phyloP scores from a whole-genome alignment of 1,140 invertebrate species.

The Popillia japonica region DNA sequence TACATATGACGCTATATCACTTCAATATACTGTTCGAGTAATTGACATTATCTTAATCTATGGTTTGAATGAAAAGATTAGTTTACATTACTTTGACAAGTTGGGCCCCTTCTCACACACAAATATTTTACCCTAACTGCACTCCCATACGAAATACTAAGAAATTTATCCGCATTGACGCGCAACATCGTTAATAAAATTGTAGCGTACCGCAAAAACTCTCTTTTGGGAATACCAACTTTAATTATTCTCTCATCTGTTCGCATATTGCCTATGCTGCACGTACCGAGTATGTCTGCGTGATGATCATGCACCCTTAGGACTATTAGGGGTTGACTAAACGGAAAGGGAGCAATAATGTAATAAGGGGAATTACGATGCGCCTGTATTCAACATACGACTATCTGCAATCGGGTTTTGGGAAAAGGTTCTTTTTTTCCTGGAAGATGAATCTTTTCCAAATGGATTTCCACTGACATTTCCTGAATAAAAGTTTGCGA shows the following conservation, averaged over 20 bases:
- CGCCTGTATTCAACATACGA: neutral
- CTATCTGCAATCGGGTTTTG: neutral
- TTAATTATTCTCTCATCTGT: slow-evolving; percentile 30
- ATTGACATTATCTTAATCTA: no score
- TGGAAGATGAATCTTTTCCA: neutral
- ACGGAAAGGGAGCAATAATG: slow-evolving; percentile 26
- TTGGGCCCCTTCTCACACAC: neutral
- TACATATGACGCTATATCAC: no score
- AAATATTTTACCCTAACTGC: neutral
- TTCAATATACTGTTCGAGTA: no score
- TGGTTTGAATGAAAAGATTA: no score
- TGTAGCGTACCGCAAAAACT: slow-evolving; percentile 6
- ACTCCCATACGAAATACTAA: neutral
- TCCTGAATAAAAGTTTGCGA: neutral
- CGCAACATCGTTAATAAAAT: slow-evolving; percentile 15
- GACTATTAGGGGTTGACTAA: slow-evolving; percentile 27
- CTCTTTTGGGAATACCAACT: slow-evolving; percentile 17
- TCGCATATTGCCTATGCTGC: neutral
- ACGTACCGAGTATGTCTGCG: neutral
- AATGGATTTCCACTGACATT: neutral
- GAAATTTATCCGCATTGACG: neutral
- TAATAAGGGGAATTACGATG: slow-evolving; percentile 22
- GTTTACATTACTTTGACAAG: no score
- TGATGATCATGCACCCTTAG: slow-evolving; percentile 21
- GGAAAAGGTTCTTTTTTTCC: neutral